Evolutionary conservation across 2,888 invertebrate genomes (phyloP), one percentile per base, ranked within the genome.

Genomic region (Aporophyla lueneburgensis): DNA sequence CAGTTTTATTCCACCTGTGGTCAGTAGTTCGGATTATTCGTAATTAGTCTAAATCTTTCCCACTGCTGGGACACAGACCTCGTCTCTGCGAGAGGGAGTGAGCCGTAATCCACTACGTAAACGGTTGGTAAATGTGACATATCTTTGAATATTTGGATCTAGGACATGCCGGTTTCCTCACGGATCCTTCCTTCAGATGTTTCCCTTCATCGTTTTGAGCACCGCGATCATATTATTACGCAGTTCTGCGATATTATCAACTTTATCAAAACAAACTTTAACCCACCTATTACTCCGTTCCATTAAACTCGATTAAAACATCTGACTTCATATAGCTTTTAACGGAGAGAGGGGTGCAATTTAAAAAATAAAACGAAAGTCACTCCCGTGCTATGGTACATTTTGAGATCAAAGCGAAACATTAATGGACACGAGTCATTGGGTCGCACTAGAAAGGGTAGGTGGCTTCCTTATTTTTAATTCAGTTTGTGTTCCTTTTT

Each of bases 321-420:
- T 80, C 80, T 71, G 71, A 86, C 74, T 73, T 81, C 77, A 84
- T 86, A 84, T 70, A 84, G 80, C 80, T 86, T 86, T 81, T 85
- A 86, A 80, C 69, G 68, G 16, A 67, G 74, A 80, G 85, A 83
- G 86, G 87, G 86, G 71, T 77, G 56, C 33, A 76, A 54, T 79
- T 65, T 21, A 12, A 65, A 78, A 84, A 84, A 85, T 90, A 91
- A 91, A 56, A 0, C 82, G 86, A 90, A 91, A 92, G 93, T 93
- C 93, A 92, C 87, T 89, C 83, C 74, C 80, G 71, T 75, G 76
- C 76, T 80, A 79, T 77, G 78, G 87, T 81, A 80, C 79, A 87
- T 83, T 77, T 83, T 81, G 76, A 91, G 90, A 92, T 92, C 91
- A 92, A 91, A 93, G 92, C 83, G 74, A 71, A 63, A 84, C 86